Conservation (phyloP, 1,140 invertebrate species). For the Listronotus oregonensis region DNA sequence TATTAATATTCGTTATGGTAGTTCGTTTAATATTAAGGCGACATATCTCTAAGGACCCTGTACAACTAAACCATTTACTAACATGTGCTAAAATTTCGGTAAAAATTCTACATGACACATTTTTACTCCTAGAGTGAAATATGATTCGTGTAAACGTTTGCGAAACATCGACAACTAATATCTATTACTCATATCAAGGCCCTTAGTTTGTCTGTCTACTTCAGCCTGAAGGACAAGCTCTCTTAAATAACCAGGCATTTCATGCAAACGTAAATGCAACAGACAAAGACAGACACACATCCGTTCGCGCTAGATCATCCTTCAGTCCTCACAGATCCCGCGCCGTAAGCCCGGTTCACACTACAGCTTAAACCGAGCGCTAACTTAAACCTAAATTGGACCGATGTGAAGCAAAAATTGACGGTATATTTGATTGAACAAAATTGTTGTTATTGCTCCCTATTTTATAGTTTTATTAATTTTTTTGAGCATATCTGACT, state of each 20-base stretch:
- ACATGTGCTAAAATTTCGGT: background rate
- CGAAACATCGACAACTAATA: too few relatives aligned
- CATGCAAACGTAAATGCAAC: conserved; percentile 40
- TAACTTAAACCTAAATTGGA: background rate
- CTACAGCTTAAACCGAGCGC: background rate
- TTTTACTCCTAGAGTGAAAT: too few relatives aligned
- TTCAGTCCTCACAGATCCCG: conserved; percentile 43
- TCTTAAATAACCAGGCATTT: conserved; percentile 44
- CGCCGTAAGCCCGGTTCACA: conserved; percentile 7
- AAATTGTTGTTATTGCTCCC: too few relatives aligned
- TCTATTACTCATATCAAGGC: too few relatives aligned
- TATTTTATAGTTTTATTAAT: too few relatives aligned
- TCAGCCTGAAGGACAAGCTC: conserved; percentile 49
- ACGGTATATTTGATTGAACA: background rate
- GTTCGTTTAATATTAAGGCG: conserved; percentile 3
- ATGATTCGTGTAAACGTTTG: too few relatives aligned
- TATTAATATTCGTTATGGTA: conserved; percentile 30
- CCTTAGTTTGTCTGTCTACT: conserved; percentile 2
- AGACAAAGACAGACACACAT: conserved; percentile 31
- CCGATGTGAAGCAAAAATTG: background rate
- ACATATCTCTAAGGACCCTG: background rate
- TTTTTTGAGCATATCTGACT: too few relatives aligned
- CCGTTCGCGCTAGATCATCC: conserved; percentile 49
- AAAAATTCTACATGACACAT: too few relatives aligned
- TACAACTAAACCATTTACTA: background rate